Evolutionary conservation across 2,888 invertebrate genomes (phyloP).

Genomic region (Myopa testacea): DNA sequence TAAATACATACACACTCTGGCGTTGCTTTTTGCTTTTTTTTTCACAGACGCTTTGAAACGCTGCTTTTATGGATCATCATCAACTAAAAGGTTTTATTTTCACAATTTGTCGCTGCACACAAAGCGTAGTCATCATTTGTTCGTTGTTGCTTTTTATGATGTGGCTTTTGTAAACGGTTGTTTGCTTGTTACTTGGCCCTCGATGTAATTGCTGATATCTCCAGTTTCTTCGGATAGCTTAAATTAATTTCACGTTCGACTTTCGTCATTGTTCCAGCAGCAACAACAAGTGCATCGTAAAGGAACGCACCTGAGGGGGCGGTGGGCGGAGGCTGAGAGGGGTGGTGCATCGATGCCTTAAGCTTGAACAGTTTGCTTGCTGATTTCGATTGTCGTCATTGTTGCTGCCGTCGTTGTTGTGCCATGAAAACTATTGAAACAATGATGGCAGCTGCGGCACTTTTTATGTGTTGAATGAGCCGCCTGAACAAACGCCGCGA

Average conservation of each 20-base stretch:
- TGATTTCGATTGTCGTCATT: slow-evolving; percentile 3
- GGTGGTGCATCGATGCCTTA: too few relatives aligned
- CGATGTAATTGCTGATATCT: too few relatives aligned
- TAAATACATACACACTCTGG: slow-evolving; percentile 35
- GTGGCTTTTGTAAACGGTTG: not conserved
- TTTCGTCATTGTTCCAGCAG: not conserved
- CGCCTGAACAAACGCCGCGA: slow-evolving; percentile 42
- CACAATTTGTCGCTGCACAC: slow-evolving; percentile 8
- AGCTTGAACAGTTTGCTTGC: too few relatives aligned
- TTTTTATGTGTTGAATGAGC: slow-evolving; percentile 47
- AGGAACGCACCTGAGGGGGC: not conserved
- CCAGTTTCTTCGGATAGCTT: not conserved
- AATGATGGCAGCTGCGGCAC: slow-evolving; percentile 48
- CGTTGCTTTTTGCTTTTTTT: not conserved
- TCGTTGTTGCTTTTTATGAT: slow-evolving; percentile 9
- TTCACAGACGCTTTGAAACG: not conserved
- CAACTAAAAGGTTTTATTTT: slow-evolving; percentile 10
- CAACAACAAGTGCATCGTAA: slow-evolving; percentile 13
- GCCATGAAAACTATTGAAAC: slow-evolving; percentile 26
- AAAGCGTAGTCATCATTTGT: not conserved
- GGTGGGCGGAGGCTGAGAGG: too few relatives aligned
- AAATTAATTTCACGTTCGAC: slow-evolving; percentile 25
- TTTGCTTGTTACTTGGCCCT: not conserved
- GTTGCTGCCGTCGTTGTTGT: slow-evolving; percentile 9
- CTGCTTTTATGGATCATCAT: not conserved